These are phyloP conservation scores for Columba guinea DNA, from an alignment of 2,797 vertebrate species.

Conservation along the genomic window DNA sequence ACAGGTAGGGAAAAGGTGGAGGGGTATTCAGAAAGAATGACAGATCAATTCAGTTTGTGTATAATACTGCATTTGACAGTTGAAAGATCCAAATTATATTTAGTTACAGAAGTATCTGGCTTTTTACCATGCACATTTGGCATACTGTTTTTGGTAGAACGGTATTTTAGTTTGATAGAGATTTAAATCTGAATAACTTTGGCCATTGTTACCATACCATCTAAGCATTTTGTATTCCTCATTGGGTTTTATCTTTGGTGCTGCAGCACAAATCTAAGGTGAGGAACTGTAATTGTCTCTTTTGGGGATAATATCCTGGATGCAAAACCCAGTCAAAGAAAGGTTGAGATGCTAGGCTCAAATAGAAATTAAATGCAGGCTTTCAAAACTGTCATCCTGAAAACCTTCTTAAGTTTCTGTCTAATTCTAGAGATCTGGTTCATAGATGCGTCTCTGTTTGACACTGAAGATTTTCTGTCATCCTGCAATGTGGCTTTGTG, in stretches of 20 bases:
- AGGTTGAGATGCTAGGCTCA: background rate
- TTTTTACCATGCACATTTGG: slow-evolving; percentile 7
- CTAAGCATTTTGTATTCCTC: background rate
- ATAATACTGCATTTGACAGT: background rate
- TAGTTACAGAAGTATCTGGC: background rate
- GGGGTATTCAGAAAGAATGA: background rate
- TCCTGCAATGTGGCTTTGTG: background rate
- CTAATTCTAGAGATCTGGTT: background rate
- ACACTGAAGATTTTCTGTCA: background rate
- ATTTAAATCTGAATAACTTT: background rate
- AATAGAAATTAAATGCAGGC: background rate
- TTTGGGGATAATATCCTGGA: background rate
- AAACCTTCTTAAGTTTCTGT: background rate
- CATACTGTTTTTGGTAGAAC: background rate
- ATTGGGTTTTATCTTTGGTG: background rate
- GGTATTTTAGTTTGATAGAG: background rate
- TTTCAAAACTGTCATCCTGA: background rate
- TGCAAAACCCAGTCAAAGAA: background rate
- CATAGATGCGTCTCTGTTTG: background rate
- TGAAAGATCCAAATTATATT: background rate
- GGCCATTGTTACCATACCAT: background rate
- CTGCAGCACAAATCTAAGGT: background rate
- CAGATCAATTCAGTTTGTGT: background rate
- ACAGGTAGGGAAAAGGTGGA: background rate
- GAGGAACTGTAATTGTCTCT: background rate